These are phyloP conservation scores for Oscheius sp. DNA, from an alignment of 2,888 invertebrate genomes.

Conservation along the genomic window DNA sequence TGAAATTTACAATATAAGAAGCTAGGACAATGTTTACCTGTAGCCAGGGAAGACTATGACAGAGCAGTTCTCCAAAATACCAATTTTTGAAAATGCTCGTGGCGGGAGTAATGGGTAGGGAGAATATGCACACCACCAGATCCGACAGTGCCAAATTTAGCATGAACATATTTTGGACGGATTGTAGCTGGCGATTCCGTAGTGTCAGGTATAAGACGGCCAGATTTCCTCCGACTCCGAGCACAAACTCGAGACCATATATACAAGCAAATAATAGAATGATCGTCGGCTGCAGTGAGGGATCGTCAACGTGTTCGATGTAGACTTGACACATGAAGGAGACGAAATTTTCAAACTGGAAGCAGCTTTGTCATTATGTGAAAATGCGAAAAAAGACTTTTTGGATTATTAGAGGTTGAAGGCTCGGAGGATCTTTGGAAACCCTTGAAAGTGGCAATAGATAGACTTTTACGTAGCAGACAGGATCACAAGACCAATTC, in stretches of 20 bases:
- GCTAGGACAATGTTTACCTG: slow-evolving; percentile 21
- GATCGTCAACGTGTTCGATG: slow-evolving; percentile 34
- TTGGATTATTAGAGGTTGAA: background rate
- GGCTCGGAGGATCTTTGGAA: background rate
- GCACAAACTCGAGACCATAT: slow-evolving; percentile 33
- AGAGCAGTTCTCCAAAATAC: slow-evolving; percentile 39
- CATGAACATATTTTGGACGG: slow-evolving; percentile 41
- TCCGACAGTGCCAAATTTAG: slow-evolving; percentile 38
- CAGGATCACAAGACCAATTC: background rate
- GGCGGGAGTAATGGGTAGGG: slow-evolving; percentile 40
- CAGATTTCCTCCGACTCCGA: slow-evolving; percentile 36
- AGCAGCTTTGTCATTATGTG: background rate
- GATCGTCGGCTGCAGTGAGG: slow-evolving; percentile 27
- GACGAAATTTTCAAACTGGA: background rate
- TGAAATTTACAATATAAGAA: slow-evolving; percentile 9
- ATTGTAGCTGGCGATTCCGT: slow-evolving; percentile 35
- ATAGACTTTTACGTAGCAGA: background rate
- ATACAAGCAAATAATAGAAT: slow-evolving; percentile 35
- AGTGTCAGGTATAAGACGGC: slow-evolving; percentile 35
- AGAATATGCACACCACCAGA: slow-evolving; percentile 38
- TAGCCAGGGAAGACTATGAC: slow-evolving; percentile 39
- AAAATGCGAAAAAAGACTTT: background rate
- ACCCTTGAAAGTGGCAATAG: background rate
- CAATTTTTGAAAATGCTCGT: slow-evolving; percentile 41
- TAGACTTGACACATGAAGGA: slow-evolving; percentile 19